Base-by-base conservation (phyloP, 2,797 vertebrate species). In the Rhinoraja longicauda region DNA sequence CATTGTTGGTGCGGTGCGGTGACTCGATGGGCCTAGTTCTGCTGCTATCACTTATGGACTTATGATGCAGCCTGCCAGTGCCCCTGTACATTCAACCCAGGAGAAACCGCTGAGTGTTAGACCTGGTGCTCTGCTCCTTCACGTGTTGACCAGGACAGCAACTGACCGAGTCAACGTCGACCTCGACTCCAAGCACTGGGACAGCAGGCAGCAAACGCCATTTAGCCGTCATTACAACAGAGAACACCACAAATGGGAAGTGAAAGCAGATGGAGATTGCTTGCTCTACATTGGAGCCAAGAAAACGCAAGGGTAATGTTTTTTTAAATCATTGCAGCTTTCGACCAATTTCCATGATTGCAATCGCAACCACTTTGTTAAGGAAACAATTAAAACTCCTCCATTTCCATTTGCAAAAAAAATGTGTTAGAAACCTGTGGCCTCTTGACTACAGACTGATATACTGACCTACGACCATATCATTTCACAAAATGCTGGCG, bases 311-410 rank as follows among this genome's bases (percentile, higher is more conserved):
- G 0, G 29, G 57, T 39, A 39, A 73, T 39, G 12, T 53, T 92
- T 92, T 92, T 92, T 75, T 53, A 92, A 45, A 53, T 72, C 70
- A 91, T 45, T 70, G n/a, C 17, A n/a, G 62, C 26, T 88, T 88
- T 64, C 19, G 6, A 36, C 15, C 17, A 88, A 88, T 67, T 88
- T 88, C 19, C 64, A 36, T 67, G 67, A 67, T 24, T 88, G n/a
- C 7, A 88, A 88, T 88, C 88, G 15, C 59, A 88, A 32, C 29
- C 17, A 88, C 59, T 67, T 70, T 39, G 29, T 24, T 26, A 29
- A 73, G 36, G 26, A 32, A 73, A 72, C 39, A 92, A 75, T 92
- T 70, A 75, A 53, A 75, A 39, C 70, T 72, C 73, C 26, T 73
- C 72, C 70, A 92, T 57, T 88, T 86, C 64, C 15, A 67, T 64